phyloP scores from a whole-genome alignment of 2,888 invertebrate species.

The Incurvaria masculella region DNA sequence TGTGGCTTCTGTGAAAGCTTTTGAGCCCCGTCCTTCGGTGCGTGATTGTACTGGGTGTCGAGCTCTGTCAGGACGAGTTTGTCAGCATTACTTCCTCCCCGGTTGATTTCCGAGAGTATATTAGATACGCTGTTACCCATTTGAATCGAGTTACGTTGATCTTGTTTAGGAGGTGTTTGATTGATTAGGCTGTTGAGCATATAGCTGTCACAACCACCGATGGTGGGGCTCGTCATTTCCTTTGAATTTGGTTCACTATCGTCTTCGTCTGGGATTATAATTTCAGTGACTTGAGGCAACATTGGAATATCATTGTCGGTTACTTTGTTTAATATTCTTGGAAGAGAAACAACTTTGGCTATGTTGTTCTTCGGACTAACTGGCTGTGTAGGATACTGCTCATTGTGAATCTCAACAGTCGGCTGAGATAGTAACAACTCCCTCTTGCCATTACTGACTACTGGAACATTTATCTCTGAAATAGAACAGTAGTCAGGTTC shows the following conservation, averaged over 20 bases:
- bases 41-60: constrained; percentile 43
- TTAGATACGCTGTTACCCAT: constrained; percentile 62
- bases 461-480: constrained; percentile 68
- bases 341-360: constrained; percentile 44
- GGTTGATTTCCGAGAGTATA: constrained; percentile 57
- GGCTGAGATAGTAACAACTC: constrained; percentile 54
- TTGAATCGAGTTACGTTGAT: constrained; percentile 53
- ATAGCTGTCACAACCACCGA: constrained; percentile 17
- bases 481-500: constrained; percentile 77
- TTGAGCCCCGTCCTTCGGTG: constrained; percentile 24
- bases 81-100: constrained; percentile 41
- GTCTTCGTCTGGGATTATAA: constrained; percentile 66
- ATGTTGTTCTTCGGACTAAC: constrained; percentile 39
- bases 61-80: constrained; percentile 46
- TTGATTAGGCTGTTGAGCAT: constrained; percentile 25
- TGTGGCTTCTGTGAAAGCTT: constrained; percentile 20
- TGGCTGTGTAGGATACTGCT: constrained; percentile 43
- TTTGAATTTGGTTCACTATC: constrained; percentile 21
- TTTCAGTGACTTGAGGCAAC: constrained; percentile 71
- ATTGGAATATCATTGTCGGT: constrained; percentile 65
- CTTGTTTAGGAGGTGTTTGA: constrained; percentile 43
- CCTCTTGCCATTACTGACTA: constrained; percentile 55
- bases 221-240: constrained; percentile 18
- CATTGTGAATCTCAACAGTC: constrained; percentile 51
- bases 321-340: constrained; percentile 45